These are phyloP conservation scores for Drosophila albomicans DNA, from an alignment of 1,140 invertebrate genomes.

Conservation along the genomic window DNA sequence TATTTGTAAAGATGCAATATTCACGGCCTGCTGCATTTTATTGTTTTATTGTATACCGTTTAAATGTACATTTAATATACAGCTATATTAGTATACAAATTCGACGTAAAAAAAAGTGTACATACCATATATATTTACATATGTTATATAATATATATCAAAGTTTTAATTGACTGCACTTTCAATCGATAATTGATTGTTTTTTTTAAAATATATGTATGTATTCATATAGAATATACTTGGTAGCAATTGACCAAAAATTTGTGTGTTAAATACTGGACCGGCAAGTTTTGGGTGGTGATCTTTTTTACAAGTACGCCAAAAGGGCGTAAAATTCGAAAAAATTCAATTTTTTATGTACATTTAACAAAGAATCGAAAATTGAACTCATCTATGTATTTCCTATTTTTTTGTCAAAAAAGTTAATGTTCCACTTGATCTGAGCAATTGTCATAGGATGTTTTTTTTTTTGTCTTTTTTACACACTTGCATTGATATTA, in stretches of 20 bases:
- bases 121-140: constrained; percentile 8
- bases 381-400: constrained; percentile 36
- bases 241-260: constrained; percentile 58
- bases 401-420: constrained; percentile 65
- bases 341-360: constrained; percentile 17
- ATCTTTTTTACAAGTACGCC: constrained; percentile 25
- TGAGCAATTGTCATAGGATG: constrained; percentile 8
- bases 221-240: constrained; percentile 31
- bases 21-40: constrained; percentile 6
- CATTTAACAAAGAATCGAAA: constrained; percentile 53
- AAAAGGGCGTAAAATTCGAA: constrained; percentile 39
- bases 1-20: constrained; percentile 19
- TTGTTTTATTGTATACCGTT: constrained; percentile 13
- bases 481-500: constrained; percentile 21
- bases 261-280: constrained; percentile 70
- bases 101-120: constrained; percentile 66
- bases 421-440: constrained; percentile 32
- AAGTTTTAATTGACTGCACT: constrained; percentile 68
- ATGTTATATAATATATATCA: constrained; percentile 31
- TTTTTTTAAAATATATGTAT: constrained; percentile 25
- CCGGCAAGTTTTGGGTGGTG: constrained; percentile 72
- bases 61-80: constrained; percentile 33
- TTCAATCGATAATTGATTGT: constrained; percentile 45
- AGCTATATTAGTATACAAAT: constrained; percentile 62
- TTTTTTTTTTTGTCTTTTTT: constrained; percentile 10